These are phyloP conservation scores for Callorhinus ursinus DNA, from an alignment of 2,113 vertebrate species.

Conservation along the genomic window DNA sequence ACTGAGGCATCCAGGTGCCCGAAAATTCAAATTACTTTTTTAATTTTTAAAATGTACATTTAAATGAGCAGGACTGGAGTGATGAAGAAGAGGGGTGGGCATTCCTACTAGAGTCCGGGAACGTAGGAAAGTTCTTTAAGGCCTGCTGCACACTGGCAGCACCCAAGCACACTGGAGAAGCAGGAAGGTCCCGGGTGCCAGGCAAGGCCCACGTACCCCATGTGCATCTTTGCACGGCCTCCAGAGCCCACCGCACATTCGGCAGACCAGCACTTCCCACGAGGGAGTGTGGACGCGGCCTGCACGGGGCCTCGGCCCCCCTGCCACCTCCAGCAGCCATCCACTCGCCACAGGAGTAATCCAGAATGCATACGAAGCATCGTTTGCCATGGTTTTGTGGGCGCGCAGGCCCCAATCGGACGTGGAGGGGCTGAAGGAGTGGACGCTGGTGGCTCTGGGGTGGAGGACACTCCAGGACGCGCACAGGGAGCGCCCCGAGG, in stretches of 20 bases:
- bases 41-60: background rate
- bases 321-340: too few relatives aligned
- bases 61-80: background rate
- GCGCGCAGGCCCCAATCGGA: too few relatives aligned
- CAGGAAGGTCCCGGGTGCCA: fast-evolving
- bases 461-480: fast-evolving
- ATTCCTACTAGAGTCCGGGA: background rate
- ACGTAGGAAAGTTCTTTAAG: background rate
- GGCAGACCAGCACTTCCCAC: fast-evolving
- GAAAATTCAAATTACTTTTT: background rate
- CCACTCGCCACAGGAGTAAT: background rate
- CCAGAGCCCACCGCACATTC: background rate
- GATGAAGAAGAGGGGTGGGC: background rate
- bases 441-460: too few relatives aligned
- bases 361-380: background rate
- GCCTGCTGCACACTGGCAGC: too few relatives aligned
- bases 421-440: background rate
- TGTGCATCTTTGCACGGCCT: background rate
- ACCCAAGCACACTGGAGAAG: background rate
- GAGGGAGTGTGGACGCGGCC: too few relatives aligned
- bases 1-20: background rate
- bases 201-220: background rate
- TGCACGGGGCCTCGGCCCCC: fast-evolving
- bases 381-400: background rate
- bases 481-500: background rate